Conservation (phyloP, 2,797 vertebrate genomes). For the Siniperca obscura region DNA sequence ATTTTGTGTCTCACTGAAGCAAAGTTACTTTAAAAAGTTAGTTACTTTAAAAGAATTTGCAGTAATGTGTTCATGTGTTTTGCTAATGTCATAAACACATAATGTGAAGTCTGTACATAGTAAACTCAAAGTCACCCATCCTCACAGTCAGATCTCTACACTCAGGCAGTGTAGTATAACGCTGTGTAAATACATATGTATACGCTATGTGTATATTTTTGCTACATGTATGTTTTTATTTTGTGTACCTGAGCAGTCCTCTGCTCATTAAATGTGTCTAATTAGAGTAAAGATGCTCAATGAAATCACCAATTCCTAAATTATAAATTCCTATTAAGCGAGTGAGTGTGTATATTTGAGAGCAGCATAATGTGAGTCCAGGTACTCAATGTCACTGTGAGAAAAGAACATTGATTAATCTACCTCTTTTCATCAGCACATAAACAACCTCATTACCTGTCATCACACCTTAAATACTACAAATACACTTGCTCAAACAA, state of each 20-base stretch:
- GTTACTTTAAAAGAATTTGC: neutral
- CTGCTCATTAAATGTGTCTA: neutral
- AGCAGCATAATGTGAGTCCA: neutral
- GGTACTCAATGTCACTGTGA: neutral
- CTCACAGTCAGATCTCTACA: neutral
- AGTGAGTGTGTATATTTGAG: neutral
- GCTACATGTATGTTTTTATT: no score
- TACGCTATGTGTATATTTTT: no score
- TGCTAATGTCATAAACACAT: neutral
- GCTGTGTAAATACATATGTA: no score
- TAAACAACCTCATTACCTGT: slow-evolving; percentile 2
- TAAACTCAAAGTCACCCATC: neutral
- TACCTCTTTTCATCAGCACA: neutral
- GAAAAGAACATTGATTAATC: neutral
- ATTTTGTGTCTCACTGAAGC: neutral
- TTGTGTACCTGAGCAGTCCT: no score
- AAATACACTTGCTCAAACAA: neutral
- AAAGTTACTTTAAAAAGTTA: neutral
- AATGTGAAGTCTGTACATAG: neutral
- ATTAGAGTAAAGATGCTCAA: neutral
- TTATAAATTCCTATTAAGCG: neutral
- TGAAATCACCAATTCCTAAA: neutral
- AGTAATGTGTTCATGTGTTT: no score
- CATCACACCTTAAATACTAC: neutral
- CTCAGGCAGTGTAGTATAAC: neutral